A percentile compares a stretch with the other conserved stretches of the same genome.
Evolutionary conservation across 2,888 invertebrate species (phyloP).

Genomic region (Clunio marinus): DNA sequence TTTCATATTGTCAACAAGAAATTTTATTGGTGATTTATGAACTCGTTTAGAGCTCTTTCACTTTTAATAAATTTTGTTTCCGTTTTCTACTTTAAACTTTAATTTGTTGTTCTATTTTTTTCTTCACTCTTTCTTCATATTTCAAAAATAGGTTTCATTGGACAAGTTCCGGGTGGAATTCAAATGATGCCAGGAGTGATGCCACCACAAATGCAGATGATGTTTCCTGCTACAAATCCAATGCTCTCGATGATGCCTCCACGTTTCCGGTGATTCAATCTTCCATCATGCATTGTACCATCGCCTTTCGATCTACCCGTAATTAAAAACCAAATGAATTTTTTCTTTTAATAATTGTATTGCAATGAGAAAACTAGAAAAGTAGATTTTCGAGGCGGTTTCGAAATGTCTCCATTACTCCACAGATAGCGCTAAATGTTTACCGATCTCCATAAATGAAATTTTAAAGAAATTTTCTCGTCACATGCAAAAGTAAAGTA

Average conservation of each 20-base stretch:
- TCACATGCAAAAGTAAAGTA: no score
- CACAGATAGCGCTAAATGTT: background rate
- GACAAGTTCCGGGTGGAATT: slow-evolving; percentile 44
- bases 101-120: slow-evolving; percentile 37
- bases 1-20: slow-evolving; percentile 9
- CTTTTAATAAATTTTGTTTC: slow-evolving; percentile 1
- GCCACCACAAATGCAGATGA: slow-evolving; percentile 52
- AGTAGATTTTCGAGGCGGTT: background rate
- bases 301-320: slow-evolving; percentile 27
- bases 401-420: background rate
- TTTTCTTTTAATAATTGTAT: background rate
- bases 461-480: no score
- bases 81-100: background rate
- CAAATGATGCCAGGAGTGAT: slow-evolving; percentile 44
- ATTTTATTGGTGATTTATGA: background rate
- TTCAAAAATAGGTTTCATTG: slow-evolving; percentile 46
- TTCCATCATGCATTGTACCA: slow-evolving; percentile 40
- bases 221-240: slow-evolving; percentile 52
- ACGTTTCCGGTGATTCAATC: slow-evolving; percentile 79
- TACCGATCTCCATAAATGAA: no score
- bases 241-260: slow-evolving; percentile 71
- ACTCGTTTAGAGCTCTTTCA: background rate
- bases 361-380: background rate
- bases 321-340: slow-evolving; percentile 33
- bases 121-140: slow-evolving; percentile 40